Conservation (phyloP, 1,140 invertebrate species). For the Drosophila yakuba region DNA sequence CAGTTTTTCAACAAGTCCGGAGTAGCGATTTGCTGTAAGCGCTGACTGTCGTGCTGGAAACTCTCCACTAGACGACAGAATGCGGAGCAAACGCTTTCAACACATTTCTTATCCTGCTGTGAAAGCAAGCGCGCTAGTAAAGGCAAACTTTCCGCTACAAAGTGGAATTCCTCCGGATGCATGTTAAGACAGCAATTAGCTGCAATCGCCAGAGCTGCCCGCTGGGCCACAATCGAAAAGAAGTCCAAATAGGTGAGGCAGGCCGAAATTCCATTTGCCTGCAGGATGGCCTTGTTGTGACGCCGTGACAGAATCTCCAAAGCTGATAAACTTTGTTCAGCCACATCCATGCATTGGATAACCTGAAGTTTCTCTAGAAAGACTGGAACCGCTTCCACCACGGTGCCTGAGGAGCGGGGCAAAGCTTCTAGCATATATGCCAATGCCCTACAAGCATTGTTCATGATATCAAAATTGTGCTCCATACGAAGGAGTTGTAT, state of each 20-base stretch:
- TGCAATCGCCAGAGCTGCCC: conserved; percentile 96
- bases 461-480: conserved; percentile 99
- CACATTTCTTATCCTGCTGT: conserved; percentile 98
- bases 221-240: conserved; percentile 98
- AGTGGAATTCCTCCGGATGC: conserved; percentile 96
- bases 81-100: conserved; percentile 98
- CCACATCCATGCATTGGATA: conserved; percentile 99
- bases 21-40: conserved; percentile 97
- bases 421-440: conserved; percentile 99
- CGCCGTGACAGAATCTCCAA: conserved; percentile 98
- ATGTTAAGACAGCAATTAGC: conserved; percentile 99
- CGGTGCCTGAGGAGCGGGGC: conserved; percentile 97
- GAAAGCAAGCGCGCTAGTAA: conserved; percentile 93
- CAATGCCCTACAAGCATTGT: conserved; percentile 98
- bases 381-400: conserved; percentile 98
- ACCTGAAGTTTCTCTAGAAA: conserved; percentile 98
- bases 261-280: conserved; percentile 96
- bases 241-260: conserved; percentile 98
- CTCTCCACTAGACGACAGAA: conserved; percentile 98
- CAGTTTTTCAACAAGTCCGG: conserved; percentile 96
- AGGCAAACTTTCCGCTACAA: conserved; percentile 94
- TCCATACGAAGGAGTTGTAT: conserved; percentile 95
- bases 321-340: conserved; percentile 98
- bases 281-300: conserved; percentile 98
- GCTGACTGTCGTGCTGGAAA: conserved; percentile 95